phyloP scores from a whole-genome alignment of 1,140 invertebrate genomes.

The Drosophila suzukii region DNA sequence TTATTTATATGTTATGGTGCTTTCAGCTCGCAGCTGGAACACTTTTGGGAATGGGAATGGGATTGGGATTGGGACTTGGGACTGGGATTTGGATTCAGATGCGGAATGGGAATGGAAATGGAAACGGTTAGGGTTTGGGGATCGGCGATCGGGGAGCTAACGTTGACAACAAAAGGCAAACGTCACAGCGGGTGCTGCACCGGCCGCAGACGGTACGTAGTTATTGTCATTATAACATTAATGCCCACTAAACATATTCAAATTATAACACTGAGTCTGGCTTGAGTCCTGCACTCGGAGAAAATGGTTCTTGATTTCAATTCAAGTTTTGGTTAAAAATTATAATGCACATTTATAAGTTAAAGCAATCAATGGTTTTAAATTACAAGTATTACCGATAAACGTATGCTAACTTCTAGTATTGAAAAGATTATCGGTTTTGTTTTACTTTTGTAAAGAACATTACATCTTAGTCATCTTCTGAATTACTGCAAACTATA shows the following conservation, averaged over 20 bases:
- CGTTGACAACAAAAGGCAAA: constrained; percentile 82
- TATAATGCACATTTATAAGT: too few relatives aligned
- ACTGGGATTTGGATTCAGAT: constrained; percentile 25
- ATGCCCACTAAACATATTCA: constrained; percentile 83
- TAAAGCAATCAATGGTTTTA: too few relatives aligned
- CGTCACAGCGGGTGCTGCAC: constrained; percentile 75
- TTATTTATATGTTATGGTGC: constrained; percentile 70
- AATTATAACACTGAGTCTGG: constrained; percentile 74
- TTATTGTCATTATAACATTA: constrained; percentile 84
- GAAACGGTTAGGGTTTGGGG: constrained; percentile 12
- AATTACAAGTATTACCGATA: too few relatives aligned
- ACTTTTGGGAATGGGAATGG: constrained; percentile 39
- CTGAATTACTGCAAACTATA: too few relatives aligned
- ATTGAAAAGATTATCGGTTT: too few relatives aligned
- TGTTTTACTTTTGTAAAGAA: too few relatives aligned
- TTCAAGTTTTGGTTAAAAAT: too few relatives aligned
- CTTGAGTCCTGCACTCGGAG: constrained; percentile 2
- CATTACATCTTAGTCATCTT: too few relatives aligned
- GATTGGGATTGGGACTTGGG: constrained; percentile 11
- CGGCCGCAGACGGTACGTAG: constrained; percentile 71
- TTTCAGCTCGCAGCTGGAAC: constrained; percentile 64
- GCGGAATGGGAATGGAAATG: constrained; percentile 8
- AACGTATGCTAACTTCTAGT: too few relatives aligned
- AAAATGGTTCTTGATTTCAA: background rate
- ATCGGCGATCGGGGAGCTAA: constrained; percentile 44